A percentile compares a stretch with the other conserved stretches of the same genome.
phyloP scores from a whole-genome alignment of 2,113 vertebrate species.

The Phocoena sinus region DNA sequence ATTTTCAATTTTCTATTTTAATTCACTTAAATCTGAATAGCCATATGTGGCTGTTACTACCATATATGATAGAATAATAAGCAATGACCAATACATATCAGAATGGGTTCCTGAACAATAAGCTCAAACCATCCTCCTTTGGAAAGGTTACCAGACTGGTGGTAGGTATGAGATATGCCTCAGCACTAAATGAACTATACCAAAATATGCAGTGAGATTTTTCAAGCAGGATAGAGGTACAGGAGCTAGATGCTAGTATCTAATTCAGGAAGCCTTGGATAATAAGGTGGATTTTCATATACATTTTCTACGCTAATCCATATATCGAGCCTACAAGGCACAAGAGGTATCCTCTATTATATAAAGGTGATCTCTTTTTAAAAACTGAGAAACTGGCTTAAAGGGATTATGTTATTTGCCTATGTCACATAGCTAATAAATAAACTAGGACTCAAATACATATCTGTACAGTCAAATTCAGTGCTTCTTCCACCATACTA shows the following conservation, averaged over 20 bases:
- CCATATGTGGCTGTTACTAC: background rate
- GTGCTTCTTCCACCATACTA: background rate
- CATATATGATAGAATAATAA: background rate
- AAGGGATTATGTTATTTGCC: background rate
- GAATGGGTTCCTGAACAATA: background rate
- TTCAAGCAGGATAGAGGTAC: background rate
- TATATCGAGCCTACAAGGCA: background rate
- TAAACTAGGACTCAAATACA: background rate
- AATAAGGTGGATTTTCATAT: background rate
- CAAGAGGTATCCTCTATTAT: background rate
- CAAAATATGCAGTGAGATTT: background rate
- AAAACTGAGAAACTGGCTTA: background rate
- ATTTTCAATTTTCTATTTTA: conserved; percentile 21
- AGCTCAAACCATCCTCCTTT: background rate
- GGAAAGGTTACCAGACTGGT: background rate
- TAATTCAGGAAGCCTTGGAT: background rate
- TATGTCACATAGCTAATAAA: background rate
- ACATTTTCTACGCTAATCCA: background rate
- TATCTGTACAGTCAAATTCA: background rate
- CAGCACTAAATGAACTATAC: background rate
- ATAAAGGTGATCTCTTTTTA: background rate
- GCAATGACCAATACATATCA: background rate
- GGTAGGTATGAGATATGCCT: background rate
- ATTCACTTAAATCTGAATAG: background rate
- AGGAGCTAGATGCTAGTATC: background rate